Conservation (phyloP, 2,113 vertebrate genomes). For the Isichthys henryi region DNA sequence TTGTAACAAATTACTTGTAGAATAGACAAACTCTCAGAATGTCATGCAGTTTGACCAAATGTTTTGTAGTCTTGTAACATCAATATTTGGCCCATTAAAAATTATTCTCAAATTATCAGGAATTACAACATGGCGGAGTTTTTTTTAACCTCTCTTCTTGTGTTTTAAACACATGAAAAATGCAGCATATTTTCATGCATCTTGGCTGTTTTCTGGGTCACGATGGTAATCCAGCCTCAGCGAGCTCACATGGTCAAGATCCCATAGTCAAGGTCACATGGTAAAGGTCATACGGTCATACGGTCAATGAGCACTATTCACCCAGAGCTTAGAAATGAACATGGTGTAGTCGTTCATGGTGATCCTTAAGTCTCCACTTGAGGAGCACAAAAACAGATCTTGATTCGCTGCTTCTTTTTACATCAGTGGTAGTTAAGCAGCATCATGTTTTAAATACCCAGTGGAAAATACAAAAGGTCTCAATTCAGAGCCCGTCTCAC, state of each 20-base stretch:
- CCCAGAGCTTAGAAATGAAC: conserved; percentile 48
- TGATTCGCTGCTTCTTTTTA: conserved; percentile 56
- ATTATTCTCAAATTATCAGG: conserved; percentile 49
- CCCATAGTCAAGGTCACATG: conserved; percentile 58
- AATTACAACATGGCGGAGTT: conserved; percentile 41
- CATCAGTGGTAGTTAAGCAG: conserved; percentile 55
- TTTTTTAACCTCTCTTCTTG: conserved; percentile 41
- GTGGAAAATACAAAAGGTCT: conserved; percentile 22
- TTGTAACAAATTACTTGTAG: background rate
- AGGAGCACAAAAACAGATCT: conserved; percentile 36
- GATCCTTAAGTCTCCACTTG: conserved; percentile 30
- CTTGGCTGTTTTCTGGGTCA: conserved; percentile 47
- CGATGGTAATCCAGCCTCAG: conserved; percentile 61
- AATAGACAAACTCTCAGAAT: background rate
- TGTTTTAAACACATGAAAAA: conserved; percentile 49
- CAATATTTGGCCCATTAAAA: background rate
- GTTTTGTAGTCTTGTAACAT: background rate
- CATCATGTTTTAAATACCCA: conserved; percentile 47
- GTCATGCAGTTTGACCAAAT: background rate
- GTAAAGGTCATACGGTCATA: conserved; percentile 52
- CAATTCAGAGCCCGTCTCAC: conserved; percentile 18
- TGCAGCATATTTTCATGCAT: conserved; percentile 60
- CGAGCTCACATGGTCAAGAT: conserved; percentile 62
- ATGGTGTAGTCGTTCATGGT: conserved; percentile 37
- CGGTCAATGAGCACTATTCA: conserved; percentile 52